Percentiles rank a stretch among this genome's conserved stretches.
Evolutionary conservation across 2,888 invertebrate species (phyloP).

Genomic region (Ormyrus labotus): DNA sequence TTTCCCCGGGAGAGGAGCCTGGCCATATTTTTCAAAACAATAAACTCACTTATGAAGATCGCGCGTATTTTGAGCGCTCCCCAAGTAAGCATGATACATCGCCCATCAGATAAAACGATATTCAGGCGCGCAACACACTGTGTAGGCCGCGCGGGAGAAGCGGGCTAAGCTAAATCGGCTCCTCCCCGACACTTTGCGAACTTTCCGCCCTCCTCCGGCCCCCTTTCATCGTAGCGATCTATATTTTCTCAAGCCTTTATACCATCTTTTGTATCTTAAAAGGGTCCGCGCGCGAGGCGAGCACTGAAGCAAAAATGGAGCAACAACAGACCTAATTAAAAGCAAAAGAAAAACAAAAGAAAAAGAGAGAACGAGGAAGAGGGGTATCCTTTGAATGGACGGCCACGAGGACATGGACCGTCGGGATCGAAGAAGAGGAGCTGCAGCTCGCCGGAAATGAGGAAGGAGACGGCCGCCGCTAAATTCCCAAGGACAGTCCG

Average conservation of each 20-base stretch:
- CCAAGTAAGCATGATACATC: constrained; percentile 13
- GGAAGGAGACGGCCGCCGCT: background rate
- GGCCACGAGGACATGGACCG: constrained; percentile 8
- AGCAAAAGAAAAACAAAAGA: background rate
- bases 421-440: constrained; percentile 1
- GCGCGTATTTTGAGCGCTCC: background rate
- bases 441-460: constrained; percentile 35
- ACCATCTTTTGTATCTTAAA: constrained; percentile 8
- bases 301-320: constrained; percentile 9
- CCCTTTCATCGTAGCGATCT: constrained; percentile 6
- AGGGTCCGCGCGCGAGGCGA: background rate
- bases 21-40: constrained; percentile 16
- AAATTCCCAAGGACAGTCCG: background rate
- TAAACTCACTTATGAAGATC: constrained; percentile 12
- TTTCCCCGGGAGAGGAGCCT: no score
- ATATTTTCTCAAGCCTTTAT: constrained; percentile 30
- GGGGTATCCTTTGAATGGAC: background rate
- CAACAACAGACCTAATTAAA: constrained; percentile 11
- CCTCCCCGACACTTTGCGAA: constrained; percentile 14
- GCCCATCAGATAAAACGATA: constrained; percentile 46
- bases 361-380: background rate
- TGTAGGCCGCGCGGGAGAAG: background rate
- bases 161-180: constrained; percentile 40
- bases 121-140: constrained; percentile 8
- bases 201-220: background rate